phyloP scores from a whole-genome alignment of 2,888 invertebrate genomes.

The Pinctada fucata region DNA sequence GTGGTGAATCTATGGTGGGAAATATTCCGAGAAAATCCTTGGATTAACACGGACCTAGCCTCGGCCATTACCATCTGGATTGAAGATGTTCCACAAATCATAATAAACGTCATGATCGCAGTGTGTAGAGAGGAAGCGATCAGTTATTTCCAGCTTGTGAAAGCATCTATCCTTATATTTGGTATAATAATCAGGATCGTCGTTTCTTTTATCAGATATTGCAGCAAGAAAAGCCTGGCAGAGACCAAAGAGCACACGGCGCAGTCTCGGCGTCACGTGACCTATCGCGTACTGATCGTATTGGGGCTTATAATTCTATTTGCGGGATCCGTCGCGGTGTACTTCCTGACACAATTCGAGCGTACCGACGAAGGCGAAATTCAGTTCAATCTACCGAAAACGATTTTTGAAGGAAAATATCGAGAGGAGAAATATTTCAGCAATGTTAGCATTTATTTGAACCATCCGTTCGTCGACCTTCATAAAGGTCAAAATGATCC shows the following conservation, averaged over 20 bases:
- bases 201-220: conserved; percentile 54
- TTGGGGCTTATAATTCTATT: conserved; percentile 60
- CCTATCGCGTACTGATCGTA: conserved; percentile 61
- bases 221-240: conserved; percentile 47
- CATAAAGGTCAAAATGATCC: conserved; percentile 5
- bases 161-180: conserved; percentile 58
- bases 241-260: conserved; percentile 47
- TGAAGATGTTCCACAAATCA: conserved; percentile 59
- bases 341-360: conserved; percentile 65
- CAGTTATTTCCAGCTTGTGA: conserved; percentile 60
- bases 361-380: conserved; percentile 56
- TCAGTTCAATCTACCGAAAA: conserved; percentile 61
- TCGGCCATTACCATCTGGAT: conserved; percentile 57
- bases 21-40: conserved; percentile 48
- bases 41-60: conserved; percentile 53
- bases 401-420: conserved; percentile 58
- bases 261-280: conserved; percentile 54
- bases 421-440: conserved; percentile 66
- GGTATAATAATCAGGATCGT: conserved; percentile 59
- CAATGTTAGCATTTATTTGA: conserved; percentile 63
- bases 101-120: conserved; percentile 58
- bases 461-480: conserved; percentile 57
- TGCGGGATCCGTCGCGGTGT: conserved; percentile 57
- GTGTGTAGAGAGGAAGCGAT: conserved; percentile 61
- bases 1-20: conserved; percentile 52